A percentile compares a stretch with the other conserved stretches of the same genome.
These are phyloP conservation scores for Melolontha melolontha DNA, from an alignment of 2,888 invertebrate genomes.

Conservation along the genomic window DNA sequence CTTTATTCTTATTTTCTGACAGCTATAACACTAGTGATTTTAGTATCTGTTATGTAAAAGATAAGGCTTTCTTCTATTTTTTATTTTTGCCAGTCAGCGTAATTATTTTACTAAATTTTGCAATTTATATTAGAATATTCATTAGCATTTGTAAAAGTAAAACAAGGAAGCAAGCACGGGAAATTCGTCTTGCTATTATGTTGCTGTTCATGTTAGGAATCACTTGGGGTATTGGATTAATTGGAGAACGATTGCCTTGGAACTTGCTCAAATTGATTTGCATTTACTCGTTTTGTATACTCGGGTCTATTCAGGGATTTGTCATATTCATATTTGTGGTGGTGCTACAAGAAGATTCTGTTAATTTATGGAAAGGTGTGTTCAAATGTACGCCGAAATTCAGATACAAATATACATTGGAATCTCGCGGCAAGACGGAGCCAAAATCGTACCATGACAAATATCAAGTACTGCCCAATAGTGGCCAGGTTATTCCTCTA, in stretches of 20 bases:
- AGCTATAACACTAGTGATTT: slow-evolving; percentile 13
- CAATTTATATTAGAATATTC: slow-evolving; percentile 18
- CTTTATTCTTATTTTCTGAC: slow-evolving; percentile 16
- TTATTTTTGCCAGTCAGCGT: slow-evolving; percentile 15
- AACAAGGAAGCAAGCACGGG: not conserved
- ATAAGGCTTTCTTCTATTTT: slow-evolving; percentile 9
- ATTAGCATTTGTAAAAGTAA: slow-evolving; percentile 1
- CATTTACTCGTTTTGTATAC: slow-evolving; percentile 11
- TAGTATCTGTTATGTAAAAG: slow-evolving; percentile 33
- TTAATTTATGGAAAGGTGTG: too few relatives aligned
- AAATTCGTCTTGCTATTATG: slow-evolving; percentile 14
- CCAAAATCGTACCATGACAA: too few relatives aligned
- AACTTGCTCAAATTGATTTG: not conserved
- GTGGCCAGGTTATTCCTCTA: too few relatives aligned
- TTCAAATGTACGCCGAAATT: too few relatives aligned
- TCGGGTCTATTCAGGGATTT: slow-evolving; percentile 24
- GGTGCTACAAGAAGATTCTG: too few relatives aligned
- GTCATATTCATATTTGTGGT: slow-evolving; percentile 24
- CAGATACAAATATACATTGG: too few relatives aligned
- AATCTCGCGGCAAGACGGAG: too few relatives aligned
- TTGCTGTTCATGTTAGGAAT: slow-evolving; percentile 35
- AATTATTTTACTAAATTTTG: slow-evolving; percentile 27
- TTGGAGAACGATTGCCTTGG: not conserved
- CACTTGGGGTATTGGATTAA: slow-evolving; percentile 27
- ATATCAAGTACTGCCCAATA: too few relatives aligned